Base-by-base conservation (phyloP, 2,888 invertebrate genomes). In the Pediacus dermestoides region DNA sequence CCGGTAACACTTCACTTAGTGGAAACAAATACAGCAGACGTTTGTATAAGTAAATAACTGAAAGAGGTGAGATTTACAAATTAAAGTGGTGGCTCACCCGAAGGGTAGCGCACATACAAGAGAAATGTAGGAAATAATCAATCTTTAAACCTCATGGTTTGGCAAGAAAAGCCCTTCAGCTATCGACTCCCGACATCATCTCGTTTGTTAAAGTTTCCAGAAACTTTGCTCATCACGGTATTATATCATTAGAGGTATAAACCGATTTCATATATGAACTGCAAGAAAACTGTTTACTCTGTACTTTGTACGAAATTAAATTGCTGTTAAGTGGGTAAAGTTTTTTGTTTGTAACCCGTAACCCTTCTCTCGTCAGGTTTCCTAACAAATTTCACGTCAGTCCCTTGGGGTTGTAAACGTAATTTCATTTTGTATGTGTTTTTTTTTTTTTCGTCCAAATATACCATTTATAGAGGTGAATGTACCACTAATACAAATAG, bases 81-180 rank as follows among this genome's bases (percentile, higher is more conserved):
- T 39, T 39, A 39, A 34, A 39, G 27, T 27, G 38, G 22, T 21
- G 33, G 32, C 26, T 23, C 28, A 28, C 27, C 27, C 32, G 33
- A 39, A 25, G 36, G 15, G 33, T 25, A 27, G 22, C 28, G 37
- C 16, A 25, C 33, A 36, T 33, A 37, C 30, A 39, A 12, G 35
- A 33, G 39, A 36, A 39, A 36, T 36, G 27, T 39, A 26, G 43
- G 33, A 39, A 43, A 39, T 43, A 43, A 43, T 43, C 43, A 36
- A 43, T 41, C 36, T 39, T 33, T 21, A 18, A 36, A 33, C 39
- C 35, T 35, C 34, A 23, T 18, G 34, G 36, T 37, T 36, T 39
- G 38, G 36, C 39, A 35, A 28, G 43, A 43, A 39, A 37, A 42
- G 30, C 36, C 39, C 31, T 30, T 16, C 14, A 39, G 37, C 31